These are phyloP conservation scores for Labeo calbasu DNA, from an alignment of 2,797 vertebrate species.

Conservation along the genomic window DNA sequence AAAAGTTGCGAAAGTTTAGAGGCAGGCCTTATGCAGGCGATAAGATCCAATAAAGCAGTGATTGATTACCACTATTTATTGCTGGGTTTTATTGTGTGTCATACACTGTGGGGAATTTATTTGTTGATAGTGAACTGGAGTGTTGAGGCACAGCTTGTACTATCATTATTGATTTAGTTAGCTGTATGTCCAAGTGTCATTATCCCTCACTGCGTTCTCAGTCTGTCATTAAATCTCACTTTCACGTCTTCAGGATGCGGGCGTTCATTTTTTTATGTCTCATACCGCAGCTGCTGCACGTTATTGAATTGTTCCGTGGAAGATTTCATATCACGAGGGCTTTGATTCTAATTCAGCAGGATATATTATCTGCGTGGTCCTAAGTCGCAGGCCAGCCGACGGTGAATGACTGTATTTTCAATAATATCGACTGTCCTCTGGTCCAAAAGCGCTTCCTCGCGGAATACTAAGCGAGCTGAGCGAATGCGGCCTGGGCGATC, in stretches of 20 bases:
- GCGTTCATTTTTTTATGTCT: constrained; percentile 53
- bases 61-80: constrained; percentile 64
- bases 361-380: constrained; percentile 73
- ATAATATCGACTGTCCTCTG: constrained; percentile 76
- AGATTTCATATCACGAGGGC: constrained; percentile 66
- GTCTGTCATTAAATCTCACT: constrained; percentile 72
- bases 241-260: constrained; percentile 63
- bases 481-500: constrained; percentile 55
- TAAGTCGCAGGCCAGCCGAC: constrained; percentile 67
- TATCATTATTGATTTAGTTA: constrained; percentile 74
- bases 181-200: constrained; percentile 74
- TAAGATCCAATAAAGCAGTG: constrained; percentile 61
- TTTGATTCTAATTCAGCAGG: constrained; percentile 79
- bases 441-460: constrained; percentile 61
- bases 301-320: constrained; percentile 70
- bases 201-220: constrained; percentile 60
- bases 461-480: constrained; percentile 70
- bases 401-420: constrained; percentile 80
- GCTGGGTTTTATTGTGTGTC: constrained; percentile 56
- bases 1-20: constrained; percentile 52
- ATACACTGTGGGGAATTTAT: constrained; percentile 62
- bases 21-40: constrained; percentile 48
- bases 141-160: constrained; percentile 65
- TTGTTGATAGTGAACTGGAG: constrained; percentile 66
- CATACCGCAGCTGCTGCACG: constrained; percentile 60